Evolutionary conservation across 2,888 invertebrate species (phyloP), one percentile per base, ranked within the genome.

Genomic region (Trachelus iudaicus): DNA sequence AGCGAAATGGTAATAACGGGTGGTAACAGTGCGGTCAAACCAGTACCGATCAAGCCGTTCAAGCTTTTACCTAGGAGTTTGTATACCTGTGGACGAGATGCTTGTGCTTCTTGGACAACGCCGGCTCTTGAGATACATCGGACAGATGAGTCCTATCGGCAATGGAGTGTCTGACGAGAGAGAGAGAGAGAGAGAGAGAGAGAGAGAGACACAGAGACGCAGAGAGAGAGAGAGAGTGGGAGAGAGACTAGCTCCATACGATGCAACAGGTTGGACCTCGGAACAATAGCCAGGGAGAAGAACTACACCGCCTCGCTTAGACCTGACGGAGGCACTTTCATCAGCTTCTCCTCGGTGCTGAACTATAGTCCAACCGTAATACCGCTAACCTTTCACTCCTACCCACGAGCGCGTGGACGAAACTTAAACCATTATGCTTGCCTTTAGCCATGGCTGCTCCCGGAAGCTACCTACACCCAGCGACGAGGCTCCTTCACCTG

Each of bases 11-110:
- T 77, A 77, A 71, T 74, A 74, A 35, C 37, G 75, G 34, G 69
- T 56, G 77, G 75, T 77, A 69, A 75, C 73, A 69, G 75, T 34
- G 77, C 37, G 74, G 75, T 74, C 68, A 69, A 73, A 77, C 76
- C 73, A 73, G 76, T 77, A 77, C 34, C 56, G 23, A 56, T 56
- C n/a, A n/a, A 56, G 56, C 23, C 9, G 56, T 56, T 56, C 56
- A 56, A 56, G 56, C 56, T 23, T 56, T 56, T 56, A 56, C 56
- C 56, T 2, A 31, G 31, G 56, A 56, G 30, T 34, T 30, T 33
- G 6, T 37, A 13, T 23, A 31, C 33, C 31, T 15, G 68, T 15
- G 75, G 56, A 56, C 6, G 75, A 56, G 56, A 56, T 35, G 12
- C 33, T n/a, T 34, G 15, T 23, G 35, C 74, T 37, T 40, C 56